These are phyloP conservation scores for Talpa occidentalis DNA, from an alignment of 2,113 vertebrate genomes.

Conservation along the genomic window DNA sequence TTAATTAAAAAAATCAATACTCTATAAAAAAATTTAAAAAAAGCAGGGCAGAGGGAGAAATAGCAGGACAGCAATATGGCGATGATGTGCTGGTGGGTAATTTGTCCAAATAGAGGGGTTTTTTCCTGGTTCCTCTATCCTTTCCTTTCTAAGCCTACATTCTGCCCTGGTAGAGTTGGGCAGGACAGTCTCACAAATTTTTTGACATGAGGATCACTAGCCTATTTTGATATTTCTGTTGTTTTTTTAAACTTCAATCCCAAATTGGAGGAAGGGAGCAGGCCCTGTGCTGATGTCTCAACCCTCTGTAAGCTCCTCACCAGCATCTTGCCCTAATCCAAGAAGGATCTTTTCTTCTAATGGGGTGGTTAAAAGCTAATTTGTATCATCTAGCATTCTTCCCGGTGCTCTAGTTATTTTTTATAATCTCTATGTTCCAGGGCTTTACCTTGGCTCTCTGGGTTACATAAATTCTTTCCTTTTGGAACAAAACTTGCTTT, in stretches of 20 bases:
- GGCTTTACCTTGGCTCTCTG: not conserved
- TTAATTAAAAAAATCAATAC: too few relatives aligned
- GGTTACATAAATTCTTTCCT: not conserved
- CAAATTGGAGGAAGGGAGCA: not conserved
- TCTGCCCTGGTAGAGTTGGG: not conserved
- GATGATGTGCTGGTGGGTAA: not conserved
- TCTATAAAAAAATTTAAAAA: too few relatives aligned
- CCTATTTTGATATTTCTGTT: not conserved
- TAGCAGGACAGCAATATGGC: not conserved
- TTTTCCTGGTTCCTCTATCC: not conserved
- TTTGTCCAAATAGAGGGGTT: not conserved
- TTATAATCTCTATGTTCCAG: not conserved
- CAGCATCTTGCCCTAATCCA: not conserved
- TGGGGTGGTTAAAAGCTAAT: not conserved
- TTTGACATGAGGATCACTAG: not conserved
- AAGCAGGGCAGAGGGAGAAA: not conserved
- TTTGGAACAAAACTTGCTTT: not conserved
- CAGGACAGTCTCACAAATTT: not conserved
- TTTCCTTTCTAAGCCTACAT: not conserved
- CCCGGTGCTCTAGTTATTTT: not conserved
- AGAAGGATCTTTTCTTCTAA: not conserved
- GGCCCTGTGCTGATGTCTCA: not conserved
- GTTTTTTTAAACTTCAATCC: not conserved
- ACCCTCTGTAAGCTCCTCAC: not conserved
- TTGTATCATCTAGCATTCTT: not conserved